Base-by-base conservation (phyloP, 1,140 invertebrate genomes). In the Cydia fagiglandana region DNA sequence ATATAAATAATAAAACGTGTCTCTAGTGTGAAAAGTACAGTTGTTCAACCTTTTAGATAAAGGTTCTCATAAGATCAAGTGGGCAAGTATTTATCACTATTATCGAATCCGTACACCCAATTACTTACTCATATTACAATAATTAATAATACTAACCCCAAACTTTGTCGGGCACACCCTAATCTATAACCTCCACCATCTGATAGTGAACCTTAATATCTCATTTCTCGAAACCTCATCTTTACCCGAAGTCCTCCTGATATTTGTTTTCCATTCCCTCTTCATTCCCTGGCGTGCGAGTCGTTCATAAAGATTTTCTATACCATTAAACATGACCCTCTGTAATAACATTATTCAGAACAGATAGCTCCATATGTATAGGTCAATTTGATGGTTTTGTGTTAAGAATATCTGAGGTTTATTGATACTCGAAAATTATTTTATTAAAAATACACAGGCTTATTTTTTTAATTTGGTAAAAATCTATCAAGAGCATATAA, bases 301-400 rank as follows among this genome's bases (percentile, higher is more conserved):
- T 83, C 86, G 82, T 86, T 84, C 82, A 86, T 88, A 85, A 86
- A 83, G 81, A 87, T 89, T 89, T 89, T 89, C 86, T 83, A 73
- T 80, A 64, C 80, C 86, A 87, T 88, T 84, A 86, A 84, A 78
- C 80, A 78, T 83, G 82, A 83, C 82, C 84, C 86, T 81, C 73
- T 64, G 78, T 83, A 81, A 85, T 84, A 87, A 88, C 79, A 85
- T 88, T 88, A 88, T 88, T 87, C 86, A 79, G 81, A 85, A 77
- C 79, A 83, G 77, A 83, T 77, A 81, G 73, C 81, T 78, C 80
- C 82, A 79, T 79, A 75, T 68, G 77, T 75, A 70, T 24, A 53
- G 45, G 17, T 50, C 73, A 15, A 0, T 74, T 74, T 50, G 64
- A 68, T 70, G 34, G 34, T 7, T 13, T 24, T 7, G 45, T 41